Evolutionary conservation across 2,888 invertebrate genomes (phyloP), one percentile per base, ranked within the genome.

Genomic region (Chironomus riparius): DNA sequence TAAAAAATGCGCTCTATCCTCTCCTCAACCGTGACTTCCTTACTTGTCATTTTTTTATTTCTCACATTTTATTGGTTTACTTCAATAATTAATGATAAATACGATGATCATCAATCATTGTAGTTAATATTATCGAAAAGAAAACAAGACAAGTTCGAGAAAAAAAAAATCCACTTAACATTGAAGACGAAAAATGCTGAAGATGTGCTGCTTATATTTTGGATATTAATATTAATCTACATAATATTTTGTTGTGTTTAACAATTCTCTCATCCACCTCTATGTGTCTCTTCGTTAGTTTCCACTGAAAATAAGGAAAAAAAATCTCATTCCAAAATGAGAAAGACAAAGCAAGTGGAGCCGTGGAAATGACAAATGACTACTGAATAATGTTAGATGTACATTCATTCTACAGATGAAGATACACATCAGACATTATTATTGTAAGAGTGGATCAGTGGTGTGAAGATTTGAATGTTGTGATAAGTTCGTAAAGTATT

Each of bases 301-400:
- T 50, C 50, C 13, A 50, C n/a, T 2, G 50, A 50, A 50, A 48
- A 10, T 12, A n/a, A 48, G 4, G 3, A n/a, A n/a, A 48, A 48
- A 13, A 50, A 50, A n/a, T 50, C 50, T 15, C 13, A 15, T 48
- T 48, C 13, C 13, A 50, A 15, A 13, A 15, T 13, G 22, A 62
- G 21, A n/a, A 65, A 65, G 21, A 65, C n/a, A 56, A 12, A 18
- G 15, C 56, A 56, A 56, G 15, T 7, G 18, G 21, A 65, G 15
- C 68, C 62, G 47, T 68, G 47, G 74, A 68, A 74, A 68, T 74
- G 68, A 74, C 74, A 74, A 74, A 74, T 74, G 74, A 74, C 74
- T 74, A 74, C 74, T 68, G 74, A 74, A 74, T 74, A 74, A 68
- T 74, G 74, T 74, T 72, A 61, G 68, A 74, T 74, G 68, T 74